These are phyloP conservation scores for Andrena cerasifolii DNA, from an alignment of 1,140 invertebrate species.

Conservation along the genomic window DNA sequence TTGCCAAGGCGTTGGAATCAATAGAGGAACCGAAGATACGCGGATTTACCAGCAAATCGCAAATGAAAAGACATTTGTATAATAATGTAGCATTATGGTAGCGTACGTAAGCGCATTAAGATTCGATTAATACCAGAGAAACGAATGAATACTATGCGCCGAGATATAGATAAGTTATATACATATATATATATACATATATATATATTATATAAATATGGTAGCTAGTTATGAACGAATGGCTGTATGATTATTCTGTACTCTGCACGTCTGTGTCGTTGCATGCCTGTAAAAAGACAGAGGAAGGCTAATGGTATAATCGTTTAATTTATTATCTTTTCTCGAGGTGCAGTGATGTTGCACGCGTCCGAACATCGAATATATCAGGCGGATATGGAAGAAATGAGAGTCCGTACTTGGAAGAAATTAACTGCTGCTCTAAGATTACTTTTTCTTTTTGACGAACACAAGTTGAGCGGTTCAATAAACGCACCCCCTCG, in stretches of 20 bases:
- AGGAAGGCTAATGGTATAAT: constrained; percentile 22
- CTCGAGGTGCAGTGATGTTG: constrained; percentile 6
- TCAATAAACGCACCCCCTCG: too few species aligned
- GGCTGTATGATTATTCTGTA: constrained; percentile 46
- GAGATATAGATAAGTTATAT: constrained; percentile 41
- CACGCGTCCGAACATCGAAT: constrained; percentile 25
- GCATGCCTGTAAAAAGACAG: constrained; percentile 36
- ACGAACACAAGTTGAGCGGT: too few species aligned
- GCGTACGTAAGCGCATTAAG: constrained; percentile 38
- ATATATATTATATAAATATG: constrained; percentile 8
- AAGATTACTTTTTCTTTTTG: too few species aligned
- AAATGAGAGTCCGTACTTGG: neutral
- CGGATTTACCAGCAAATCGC: constrained; percentile 2
- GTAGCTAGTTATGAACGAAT: constrained; percentile 45
- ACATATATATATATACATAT: constrained; percentile 18
- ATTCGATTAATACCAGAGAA: constrained; percentile 27
- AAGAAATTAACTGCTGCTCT: neutral
- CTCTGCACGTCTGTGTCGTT: constrained; percentile 43
- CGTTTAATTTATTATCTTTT: constrained; percentile 47
- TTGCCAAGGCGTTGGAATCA: neutral
- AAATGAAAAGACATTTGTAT: constrained; percentile 49
- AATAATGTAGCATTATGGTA: constrained; percentile 41
- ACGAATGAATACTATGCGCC: constrained; percentile 27
- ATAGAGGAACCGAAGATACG: neutral
- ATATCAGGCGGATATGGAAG: neutral